Base-by-base conservation (phyloP, 2,113 vertebrate genomes). In the Oncorhynchus nerka region DNA sequence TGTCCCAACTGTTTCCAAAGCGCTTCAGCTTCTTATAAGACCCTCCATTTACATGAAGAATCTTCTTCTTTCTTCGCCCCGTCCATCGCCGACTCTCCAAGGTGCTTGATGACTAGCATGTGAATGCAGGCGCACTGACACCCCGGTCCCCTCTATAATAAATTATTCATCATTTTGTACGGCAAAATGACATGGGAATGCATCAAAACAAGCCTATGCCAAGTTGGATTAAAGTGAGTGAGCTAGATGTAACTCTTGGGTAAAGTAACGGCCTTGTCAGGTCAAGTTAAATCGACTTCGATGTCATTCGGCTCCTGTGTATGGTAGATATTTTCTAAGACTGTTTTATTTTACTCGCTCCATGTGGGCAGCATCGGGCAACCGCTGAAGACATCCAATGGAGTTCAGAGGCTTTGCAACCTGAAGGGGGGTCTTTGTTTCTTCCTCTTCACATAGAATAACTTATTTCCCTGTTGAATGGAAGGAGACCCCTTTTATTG, bases 101-200 rank as follows among this genome's bases (percentile, higher is more conserved):
- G 19, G 19, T 45, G 19, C 12, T 28, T 39, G 67, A 39, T 39
- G 67, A 34, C 20, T 68, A 45, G 32, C 30, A 68, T 68, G 15
- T 68, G 19, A 39, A 34, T 45, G 30, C 30, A 67, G 67, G 15
- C 6, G 1, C 30, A 8, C 67, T 45, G 32, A 9, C 67, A 20
- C 20, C 16, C 55, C 55, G 1, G 13, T 62, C 19, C 59, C 59
- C 16, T 62, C n/a, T 62, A 79, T 74, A 80, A 26, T 64, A 64
- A 64, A 24, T 19, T 2, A 22, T 64, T 64, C 2, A 24, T 26
- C 1, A 64, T 64, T n/a, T 8, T 26, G 20, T 64, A 26, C 3
- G 20, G 22, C 61, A n/a, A 11, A 12, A 22, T 64, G 24, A 64
- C 61, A 26, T 8, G 24, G 24, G 61, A 26, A 64, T n/a, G n/a